Base-by-base conservation (phyloP, 2,113 vertebrate genomes). In the Leucopternis melanops region DNA sequence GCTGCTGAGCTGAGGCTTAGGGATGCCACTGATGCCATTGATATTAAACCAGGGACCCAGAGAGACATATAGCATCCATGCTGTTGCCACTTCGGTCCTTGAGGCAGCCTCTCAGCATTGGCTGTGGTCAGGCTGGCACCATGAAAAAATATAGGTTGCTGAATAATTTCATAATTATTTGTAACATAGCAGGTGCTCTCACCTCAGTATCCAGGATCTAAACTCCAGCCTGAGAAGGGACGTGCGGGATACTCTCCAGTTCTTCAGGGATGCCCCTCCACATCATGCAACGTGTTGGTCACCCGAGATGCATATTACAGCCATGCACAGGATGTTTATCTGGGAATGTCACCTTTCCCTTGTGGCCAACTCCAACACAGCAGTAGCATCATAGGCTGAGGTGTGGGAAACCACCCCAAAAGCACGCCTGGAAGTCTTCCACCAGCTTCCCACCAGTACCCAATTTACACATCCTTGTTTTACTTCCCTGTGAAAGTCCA, bases 201-300 rank as follows among this genome's bases (percentile, higher is more conserved):
- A 31, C 26, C 16, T 81, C 50, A 42, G 11, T 59, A 32, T 71
- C 14, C 38, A 58, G 45, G 17, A 71, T 67, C 25, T n/a, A 81
- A 92, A 44, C 57, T 69, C 27, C 38, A 92, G 58, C 66, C 74
- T 1, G 1, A 75, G 52, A 59, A 54, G 9, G 11, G 31, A 29
- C 19, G 6, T 1, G 3, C 65, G 25, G 16, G 31, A 29, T 42
- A 52, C 38, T 54, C 5, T 61, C 17, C 31, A 14, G 4, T 58
- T 86, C 31, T 63, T 54, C 21, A 42, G 42, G 45, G 54, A 31
- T 45, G 13, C 31, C 10, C 11, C 10, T 70, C 54, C 36, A 22
- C 4, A 42, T 58, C n/a, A 52, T 1, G 0, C 21, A 77, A 42
- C 2, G 5, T 9, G 2, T n/a, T 2, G 1, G 40, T 65, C 1